Evolutionary conservation across 2,113 vertebrate species (phyloP), one percentile per base, ranked within the genome.

Genomic region (Tachycineta bicolor): DNA sequence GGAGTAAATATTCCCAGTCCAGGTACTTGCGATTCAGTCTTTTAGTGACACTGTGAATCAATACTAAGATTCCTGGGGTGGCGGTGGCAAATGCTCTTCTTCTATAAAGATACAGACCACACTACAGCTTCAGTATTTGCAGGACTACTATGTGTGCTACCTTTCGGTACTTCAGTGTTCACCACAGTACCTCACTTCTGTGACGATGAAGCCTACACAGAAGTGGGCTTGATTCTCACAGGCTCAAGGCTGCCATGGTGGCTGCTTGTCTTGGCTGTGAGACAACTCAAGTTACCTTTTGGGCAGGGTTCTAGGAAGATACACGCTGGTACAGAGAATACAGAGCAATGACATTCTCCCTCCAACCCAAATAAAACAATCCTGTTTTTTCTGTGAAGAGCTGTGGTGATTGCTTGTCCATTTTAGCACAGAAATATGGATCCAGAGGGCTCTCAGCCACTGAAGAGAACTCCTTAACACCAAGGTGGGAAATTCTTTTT

Each of bases 211-310:
- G 10, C 46, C 28, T 16, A 23, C 16, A 29, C 29, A 76, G 29
- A 14, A 84, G 24, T 28, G n/a, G 11, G 4, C 6, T 43, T 65
- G 29, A 43, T 41, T 56, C 43, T 52, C 12, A 28, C 16, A 56
- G 58, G 33, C 12, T 56, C 0, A 0, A 88, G 43, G 10, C 17
- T 93, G 18, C 8, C 18, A 4, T 28, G n/a, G 14, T 43, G 26
- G 39, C 33, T 76, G 24, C 17, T 52, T 37, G 5, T 28, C 31
- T 67, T 47, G 63, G 22, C 26, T 74, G 50, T 18, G 84, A 82
- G 62, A 44, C 19, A 64, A 13, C 39, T 59, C 31, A 25, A 25
- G 4, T 13, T 87, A 37, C 13, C 43, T 81, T 50, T 73, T 28
- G 37, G 26, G 2, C 29, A 63, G 64, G 10, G 13, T 26, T 59